Conservation (phyloP, 2,888 invertebrate species). For the Heliconius ismenius region DNA sequence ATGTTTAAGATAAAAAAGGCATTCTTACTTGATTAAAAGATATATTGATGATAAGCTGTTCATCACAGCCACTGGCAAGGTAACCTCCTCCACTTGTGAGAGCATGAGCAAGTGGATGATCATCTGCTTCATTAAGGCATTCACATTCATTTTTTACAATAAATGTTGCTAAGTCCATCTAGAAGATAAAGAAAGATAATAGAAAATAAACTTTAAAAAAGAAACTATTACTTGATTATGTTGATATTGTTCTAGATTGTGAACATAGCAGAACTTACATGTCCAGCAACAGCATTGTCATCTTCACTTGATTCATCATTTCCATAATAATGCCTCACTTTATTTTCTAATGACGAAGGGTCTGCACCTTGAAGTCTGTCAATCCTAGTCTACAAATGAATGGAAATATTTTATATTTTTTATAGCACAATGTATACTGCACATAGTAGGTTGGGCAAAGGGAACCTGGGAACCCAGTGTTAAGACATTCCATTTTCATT, state of each 20-base stretch:
- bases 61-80: constrained; percentile 96
- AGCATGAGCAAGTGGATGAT: constrained; percentile 90
- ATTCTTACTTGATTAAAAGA: constrained; percentile 87
- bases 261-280: constrained; percentile 83
- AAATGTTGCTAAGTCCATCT: constrained; percentile 95
- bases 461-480: no score
- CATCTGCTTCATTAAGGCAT: constrained; percentile 97
- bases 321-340: constrained; percentile 93
- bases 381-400: constrained; percentile 85
- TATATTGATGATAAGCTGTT: constrained; percentile 93
- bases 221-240: not conserved
- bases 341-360: constrained; percentile 89
- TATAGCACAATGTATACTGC: no score
- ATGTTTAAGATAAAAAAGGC: constrained; percentile 2
- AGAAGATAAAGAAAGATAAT: constrained; percentile 53
- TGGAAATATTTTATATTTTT: not conserved
- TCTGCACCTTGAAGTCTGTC: constrained; percentile 95
- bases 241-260: not conserved
- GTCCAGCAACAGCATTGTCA: constrained; percentile 87
- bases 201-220: not conserved
- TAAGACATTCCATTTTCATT: no score
- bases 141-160: constrained; percentile 95
- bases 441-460: no score
- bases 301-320: constrained; percentile 84
- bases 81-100: constrained; percentile 85